Conservation (phyloP, 1,140 invertebrate genomes). For the Drosophila serrata region DNA sequence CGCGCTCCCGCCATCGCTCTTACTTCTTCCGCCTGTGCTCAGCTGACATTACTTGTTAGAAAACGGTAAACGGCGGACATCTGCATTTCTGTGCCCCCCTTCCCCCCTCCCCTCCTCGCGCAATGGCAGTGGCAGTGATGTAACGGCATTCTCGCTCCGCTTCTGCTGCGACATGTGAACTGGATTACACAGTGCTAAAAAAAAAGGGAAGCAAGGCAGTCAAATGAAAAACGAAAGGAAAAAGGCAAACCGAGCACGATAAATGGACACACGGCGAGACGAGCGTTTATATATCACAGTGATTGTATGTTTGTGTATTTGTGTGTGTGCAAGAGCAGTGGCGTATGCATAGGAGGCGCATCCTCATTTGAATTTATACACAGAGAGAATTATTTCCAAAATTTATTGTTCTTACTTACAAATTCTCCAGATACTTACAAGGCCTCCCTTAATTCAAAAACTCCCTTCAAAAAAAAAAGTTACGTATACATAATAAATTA, state of each 20-base stretch:
- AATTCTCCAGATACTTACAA: neutral
- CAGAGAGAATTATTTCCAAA: neutral
- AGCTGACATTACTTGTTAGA: slow-evolving; percentile 14
- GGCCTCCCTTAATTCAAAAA: too few relatives aligned
- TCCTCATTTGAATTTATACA: neutral
- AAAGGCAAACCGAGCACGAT: slow-evolving; percentile 8
- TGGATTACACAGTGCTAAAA: slow-evolving; percentile 24
- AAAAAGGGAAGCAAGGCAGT: slow-evolving; percentile 14
- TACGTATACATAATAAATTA: too few relatives aligned
- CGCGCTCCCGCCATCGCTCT: neutral
- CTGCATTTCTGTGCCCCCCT: neutral
- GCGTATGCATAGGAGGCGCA: neutral
- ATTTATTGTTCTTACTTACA: neutral
- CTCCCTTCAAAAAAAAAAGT: too few relatives aligned
- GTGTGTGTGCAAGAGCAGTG: neutral
- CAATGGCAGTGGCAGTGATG: slow-evolving; percentile 24
- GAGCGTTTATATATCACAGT: neutral
- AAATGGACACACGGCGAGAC: slow-evolving; percentile 8
- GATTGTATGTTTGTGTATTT: neutral
- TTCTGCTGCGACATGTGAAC: slow-evolving; percentile 22
- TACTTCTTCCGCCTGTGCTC: slow-evolving; percentile 10
- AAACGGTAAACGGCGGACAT: slow-evolving; percentile 12
- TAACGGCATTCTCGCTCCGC: slow-evolving; percentile 23
- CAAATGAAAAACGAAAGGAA: slow-evolving; percentile 18
- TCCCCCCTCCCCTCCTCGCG: neutral